phyloP scores from a whole-genome alignment of 2,113 vertebrate species.

The Melanocharis versteri region DNA sequence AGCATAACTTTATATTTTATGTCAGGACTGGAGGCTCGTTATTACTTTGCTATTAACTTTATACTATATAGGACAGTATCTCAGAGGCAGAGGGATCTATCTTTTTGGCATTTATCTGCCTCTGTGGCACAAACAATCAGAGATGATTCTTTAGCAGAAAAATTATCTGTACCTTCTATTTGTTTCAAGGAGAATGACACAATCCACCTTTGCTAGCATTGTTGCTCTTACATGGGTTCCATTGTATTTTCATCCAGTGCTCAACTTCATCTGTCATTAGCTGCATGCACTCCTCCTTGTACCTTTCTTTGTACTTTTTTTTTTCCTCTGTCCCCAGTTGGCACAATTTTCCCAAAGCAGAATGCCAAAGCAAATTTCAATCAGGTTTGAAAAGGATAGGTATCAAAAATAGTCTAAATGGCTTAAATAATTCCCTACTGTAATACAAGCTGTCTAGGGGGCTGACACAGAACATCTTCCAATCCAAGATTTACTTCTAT shows the following conservation, averaged over 20 bases:
- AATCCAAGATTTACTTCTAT: conserved; percentile 71
- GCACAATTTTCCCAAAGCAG: conserved; percentile 54
- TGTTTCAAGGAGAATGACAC: conserved; percentile 62
- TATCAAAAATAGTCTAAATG: conserved; percentile 69
- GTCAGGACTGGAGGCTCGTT: conserved; percentile 74
- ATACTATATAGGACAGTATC: conserved; percentile 75
- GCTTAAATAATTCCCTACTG: conserved; percentile 68
- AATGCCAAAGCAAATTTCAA: conserved; percentile 61
- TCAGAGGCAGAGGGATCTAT: conserved; percentile 73
- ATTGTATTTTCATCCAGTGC: conserved; percentile 21
- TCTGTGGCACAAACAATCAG: conserved; percentile 76
- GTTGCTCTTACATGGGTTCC: neutral
- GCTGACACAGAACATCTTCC: conserved; percentile 69
- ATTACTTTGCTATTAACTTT: conserved; percentile 79
- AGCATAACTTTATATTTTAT: conserved; percentile 79
- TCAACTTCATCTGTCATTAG: neutral
- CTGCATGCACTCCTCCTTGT: neutral
- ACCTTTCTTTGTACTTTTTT: conserved; percentile 6
- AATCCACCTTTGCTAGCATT: conserved; percentile 43
- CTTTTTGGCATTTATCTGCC: conserved; percentile 78
- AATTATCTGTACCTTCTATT: conserved; percentile 68
- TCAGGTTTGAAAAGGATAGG: conserved; percentile 52
- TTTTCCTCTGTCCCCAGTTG: neutral
- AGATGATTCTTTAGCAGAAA: conserved; percentile 73
- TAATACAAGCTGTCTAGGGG: conserved; percentile 57